phyloP scores from a whole-genome alignment of 2,888 invertebrate genomes.

The Nipponacmea schrenckii region DNA sequence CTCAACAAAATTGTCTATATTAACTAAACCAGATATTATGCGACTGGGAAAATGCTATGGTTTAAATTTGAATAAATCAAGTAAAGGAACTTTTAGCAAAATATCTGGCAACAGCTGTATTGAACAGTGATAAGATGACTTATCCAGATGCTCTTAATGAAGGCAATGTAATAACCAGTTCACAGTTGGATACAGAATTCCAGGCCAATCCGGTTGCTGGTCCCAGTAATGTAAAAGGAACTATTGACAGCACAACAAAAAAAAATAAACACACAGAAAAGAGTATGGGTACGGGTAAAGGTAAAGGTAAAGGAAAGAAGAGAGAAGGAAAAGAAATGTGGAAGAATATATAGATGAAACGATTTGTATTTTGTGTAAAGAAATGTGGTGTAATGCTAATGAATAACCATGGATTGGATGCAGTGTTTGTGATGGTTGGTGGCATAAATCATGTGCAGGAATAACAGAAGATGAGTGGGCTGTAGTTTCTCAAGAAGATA shows the following conservation, averaged over 20 bases:
- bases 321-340: background rate
- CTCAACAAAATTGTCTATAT: background rate
- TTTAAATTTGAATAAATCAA: background rate
- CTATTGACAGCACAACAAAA: background rate
- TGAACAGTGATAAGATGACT: background rate
- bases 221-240: background rate
- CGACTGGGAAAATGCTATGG: background rate
- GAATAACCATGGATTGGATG: constrained; percentile 13
- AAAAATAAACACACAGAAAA: background rate
- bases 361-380: constrained; percentile 3
- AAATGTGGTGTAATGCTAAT: background rate
- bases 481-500: background rate
- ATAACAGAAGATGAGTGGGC: background rate
- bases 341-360: background rate
- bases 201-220: background rate
- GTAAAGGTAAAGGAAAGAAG: no score
- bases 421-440: constrained; percentile 5
- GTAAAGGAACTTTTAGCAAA: background rate
- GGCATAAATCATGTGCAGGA: constrained; percentile 4
- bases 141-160: background rate
- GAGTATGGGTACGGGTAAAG: constrained; percentile 3
- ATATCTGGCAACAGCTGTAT: background rate
- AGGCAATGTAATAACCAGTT: background rate
- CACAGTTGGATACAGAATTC: background rate
- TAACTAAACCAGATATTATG: background rate